These are phyloP conservation scores for Canis aureus DNA, from an alignment of 2,113 vertebrate genomes.

Conservation along the genomic window DNA sequence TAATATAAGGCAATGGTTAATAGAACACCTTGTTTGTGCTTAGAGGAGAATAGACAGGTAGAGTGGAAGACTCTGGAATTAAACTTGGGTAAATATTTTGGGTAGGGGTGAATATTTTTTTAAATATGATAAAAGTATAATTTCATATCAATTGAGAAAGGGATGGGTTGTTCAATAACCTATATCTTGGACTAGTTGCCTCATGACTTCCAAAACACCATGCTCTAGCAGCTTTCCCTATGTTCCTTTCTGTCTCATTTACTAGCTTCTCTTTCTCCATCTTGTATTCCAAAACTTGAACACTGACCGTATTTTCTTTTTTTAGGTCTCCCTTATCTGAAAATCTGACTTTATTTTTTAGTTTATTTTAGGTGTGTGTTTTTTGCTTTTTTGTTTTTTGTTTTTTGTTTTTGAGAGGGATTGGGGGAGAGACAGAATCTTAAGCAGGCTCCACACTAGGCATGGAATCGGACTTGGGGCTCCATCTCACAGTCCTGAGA, in stretches of 20 bases:
- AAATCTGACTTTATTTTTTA: background rate
- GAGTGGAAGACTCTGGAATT: background rate
- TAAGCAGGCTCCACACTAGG: background rate
- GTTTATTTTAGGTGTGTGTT: too few relatives aligned
- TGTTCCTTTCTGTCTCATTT: background rate
- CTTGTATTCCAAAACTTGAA: background rate
- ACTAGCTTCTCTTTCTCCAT: background rate
- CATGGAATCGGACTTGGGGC: background rate
- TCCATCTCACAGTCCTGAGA: background rate
- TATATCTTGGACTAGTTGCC: background rate
- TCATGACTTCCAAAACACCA: background rate
- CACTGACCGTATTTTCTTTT: background rate
- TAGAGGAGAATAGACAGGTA: background rate
- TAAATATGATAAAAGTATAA: background rate
- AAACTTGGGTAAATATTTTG: background rate
- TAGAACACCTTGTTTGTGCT: background rate
- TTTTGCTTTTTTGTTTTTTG: background rate
- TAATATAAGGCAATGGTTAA: background rate
- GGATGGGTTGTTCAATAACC: background rate
- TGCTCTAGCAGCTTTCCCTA: background rate
- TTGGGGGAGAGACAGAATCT: background rate
- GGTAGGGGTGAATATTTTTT: background rate
- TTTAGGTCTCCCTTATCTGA: background rate
- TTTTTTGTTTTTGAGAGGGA: background rate
- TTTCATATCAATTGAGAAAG: background rate